A percentile compares a stretch with the other conserved stretches of the same genome.
phyloP scores from a whole-genome alignment of 2,797 vertebrate genomes.

The Carduelis carduelis region DNA sequence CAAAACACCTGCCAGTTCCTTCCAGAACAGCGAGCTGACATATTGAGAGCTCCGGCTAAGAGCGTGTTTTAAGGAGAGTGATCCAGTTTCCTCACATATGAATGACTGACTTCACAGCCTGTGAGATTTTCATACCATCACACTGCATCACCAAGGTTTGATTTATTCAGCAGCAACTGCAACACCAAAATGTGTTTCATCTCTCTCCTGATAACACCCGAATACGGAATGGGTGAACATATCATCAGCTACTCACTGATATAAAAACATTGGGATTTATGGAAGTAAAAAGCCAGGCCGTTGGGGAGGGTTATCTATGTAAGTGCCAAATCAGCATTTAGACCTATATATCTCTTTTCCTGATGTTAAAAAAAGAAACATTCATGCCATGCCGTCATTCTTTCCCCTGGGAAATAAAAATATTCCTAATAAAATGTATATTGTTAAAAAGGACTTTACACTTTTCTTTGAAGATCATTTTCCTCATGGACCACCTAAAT shows the following conservation, averaged over 20 bases:
- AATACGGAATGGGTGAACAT: slow-evolving; percentile 27
- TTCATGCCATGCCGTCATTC: background rate
- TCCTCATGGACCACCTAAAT: background rate
- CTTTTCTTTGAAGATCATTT: background rate
- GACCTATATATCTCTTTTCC: background rate
- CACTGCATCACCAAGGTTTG: background rate
- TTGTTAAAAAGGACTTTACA: background rate
- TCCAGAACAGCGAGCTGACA: slow-evolving; percentile 19
- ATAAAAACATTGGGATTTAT: slow-evolving; percentile 28
- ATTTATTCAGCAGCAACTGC: slow-evolving; percentile 45
- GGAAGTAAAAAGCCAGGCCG: background rate
- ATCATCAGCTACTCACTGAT: slow-evolving; percentile 19
- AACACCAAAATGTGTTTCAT: slow-evolving; percentile 35
- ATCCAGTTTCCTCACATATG: slow-evolving; percentile 24
- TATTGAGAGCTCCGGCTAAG: slow-evolving; percentile 21
- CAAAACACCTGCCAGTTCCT: slow-evolving; percentile 15
- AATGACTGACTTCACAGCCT: background rate
- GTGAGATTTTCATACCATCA: slow-evolving; percentile 39
- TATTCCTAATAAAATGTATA: background rate
- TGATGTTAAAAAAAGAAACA: background rate
- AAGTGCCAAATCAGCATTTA: slow-evolving; percentile 17
- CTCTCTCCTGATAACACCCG: slow-evolving; percentile 29
- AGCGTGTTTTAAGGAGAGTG: background rate
- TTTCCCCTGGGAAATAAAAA: background rate
- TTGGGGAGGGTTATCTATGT: background rate